Conservation (phyloP, 2,888 invertebrate species). For the Macaria liturata region DNA sequence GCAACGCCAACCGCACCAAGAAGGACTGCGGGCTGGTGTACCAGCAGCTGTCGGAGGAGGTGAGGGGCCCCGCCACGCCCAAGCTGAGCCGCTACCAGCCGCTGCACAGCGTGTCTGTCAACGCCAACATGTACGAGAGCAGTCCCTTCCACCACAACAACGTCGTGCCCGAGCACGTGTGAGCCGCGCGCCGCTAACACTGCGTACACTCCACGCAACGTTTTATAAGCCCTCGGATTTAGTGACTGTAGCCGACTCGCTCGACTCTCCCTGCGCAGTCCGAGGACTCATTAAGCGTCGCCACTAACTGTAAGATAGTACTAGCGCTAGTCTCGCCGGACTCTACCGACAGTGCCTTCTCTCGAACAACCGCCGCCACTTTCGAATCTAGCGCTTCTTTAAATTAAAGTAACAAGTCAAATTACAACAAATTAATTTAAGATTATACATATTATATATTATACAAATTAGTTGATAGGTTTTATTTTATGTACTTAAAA, state of each 20-base stretch:
- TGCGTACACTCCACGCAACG: constrained; percentile 58
- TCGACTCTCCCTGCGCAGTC: too few species aligned
- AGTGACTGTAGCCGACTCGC: too few species aligned
- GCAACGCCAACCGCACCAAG: constrained; percentile 81
- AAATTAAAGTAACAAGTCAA: constrained; percentile 78
- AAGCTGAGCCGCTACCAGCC: constrained; percentile 86
- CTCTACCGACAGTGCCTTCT: constrained; percentile 66
- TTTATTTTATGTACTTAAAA: constrained; percentile 83
- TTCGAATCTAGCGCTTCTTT: constrained; percentile 74
- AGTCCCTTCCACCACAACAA: constrained; percentile 86
- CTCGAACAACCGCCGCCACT: constrained; percentile 69
- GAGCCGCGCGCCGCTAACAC: constrained; percentile 67
- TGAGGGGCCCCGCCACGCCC: constrained; percentile 86
- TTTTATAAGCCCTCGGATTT: too few species aligned
- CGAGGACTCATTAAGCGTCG: constrained; percentile 49
- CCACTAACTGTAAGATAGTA: constrained; percentile 74
- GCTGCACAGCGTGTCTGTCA: constrained; percentile 75
- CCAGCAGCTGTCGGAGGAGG: constrained; percentile 90
- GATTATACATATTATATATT: constrained; percentile 83
- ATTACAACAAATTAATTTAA: constrained; percentile 83
- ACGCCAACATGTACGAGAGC: constrained; percentile 82
- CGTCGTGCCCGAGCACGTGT: constrained; percentile 85
- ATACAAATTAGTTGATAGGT: constrained; percentile 82
- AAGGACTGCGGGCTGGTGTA: constrained; percentile 90
- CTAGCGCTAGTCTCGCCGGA: constrained; percentile 75